Conservation (phyloP, 2,113 vertebrate genomes). For the Haplochromis vanheusdeni region DNA sequence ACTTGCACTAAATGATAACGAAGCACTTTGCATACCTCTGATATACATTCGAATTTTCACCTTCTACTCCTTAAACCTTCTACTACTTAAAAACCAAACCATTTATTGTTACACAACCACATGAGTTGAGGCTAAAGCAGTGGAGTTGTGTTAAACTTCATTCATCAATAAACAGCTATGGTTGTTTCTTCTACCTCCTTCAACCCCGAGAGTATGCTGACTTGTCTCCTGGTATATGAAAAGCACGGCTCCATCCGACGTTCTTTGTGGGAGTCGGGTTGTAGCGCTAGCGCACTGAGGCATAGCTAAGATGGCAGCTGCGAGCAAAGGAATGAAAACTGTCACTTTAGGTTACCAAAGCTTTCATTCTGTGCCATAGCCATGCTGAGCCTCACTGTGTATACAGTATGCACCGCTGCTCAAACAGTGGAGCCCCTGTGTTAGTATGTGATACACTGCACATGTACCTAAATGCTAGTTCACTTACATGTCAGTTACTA, state of each 20-base stretch:
- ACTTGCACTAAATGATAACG: background rate
- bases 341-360: conserved; percentile 60
- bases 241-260: conserved; percentile 3
- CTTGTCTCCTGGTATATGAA: conserved; percentile 5
- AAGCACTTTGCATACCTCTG: background rate
- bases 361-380: conserved; percentile 33
- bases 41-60: background rate
- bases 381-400: background rate
- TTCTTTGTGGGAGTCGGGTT: background rate
- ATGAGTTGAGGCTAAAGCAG: background rate
- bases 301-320: conserved; percentile 62
- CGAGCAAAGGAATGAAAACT: conserved; percentile 61
- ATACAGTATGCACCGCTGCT: background rate
- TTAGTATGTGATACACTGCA: background rate
- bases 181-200: background rate
- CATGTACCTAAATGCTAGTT: background rate
- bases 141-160: background rate
- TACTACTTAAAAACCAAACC: background rate
- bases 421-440: background rate
- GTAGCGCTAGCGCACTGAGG: conserved; percentile 30
- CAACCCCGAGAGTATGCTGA: background rate
- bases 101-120: background rate
- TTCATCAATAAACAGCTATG: background rate
- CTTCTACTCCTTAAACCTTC: background rate
- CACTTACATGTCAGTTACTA: background rate